Base-by-base conservation (phyloP, 2,113 vertebrate genomes). In the Ibidorhyncha struthersii region DNA sequence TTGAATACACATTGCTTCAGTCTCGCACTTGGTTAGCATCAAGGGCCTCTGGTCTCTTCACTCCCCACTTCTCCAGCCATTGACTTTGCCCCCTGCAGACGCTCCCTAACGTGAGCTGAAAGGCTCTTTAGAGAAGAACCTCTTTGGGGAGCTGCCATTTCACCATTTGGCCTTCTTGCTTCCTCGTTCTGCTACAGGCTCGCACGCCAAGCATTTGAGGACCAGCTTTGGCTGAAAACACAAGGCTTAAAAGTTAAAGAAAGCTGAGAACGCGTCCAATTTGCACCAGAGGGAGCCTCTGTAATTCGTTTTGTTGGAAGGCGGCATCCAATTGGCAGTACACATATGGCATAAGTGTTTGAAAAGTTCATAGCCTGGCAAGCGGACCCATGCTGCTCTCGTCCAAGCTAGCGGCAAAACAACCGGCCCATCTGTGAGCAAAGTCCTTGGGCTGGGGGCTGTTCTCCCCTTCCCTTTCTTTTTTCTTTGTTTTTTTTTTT, bases 301-400 rank as follows among this genome's bases (percentile, higher is more conserved):
- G 70, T 62, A 81, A 90, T 90, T 94, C 27, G 1, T 90, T 96
- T 69, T 86, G 80, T 86, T 91, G 89, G 90, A 88, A 77, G 90
- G 65, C 9, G 4, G 50, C 62, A 85, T 71, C 73, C 77, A 63
- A 61, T 90, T 82, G 40, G 69, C 53, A 55, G 45, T 19, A 34
- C 63, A 50, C 83, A 79, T 85, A 91, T 92, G 97, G 96, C 12
- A 2, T 17, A 72, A 94, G 58, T 29, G 58, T 78, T 89, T 23
- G 21, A 88, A 82, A 96, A 95, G 96, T 90, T 93, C 56, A 15
- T 77, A 94, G 86, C 58, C 93, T 96, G 93, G 92, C 96, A 97
- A 88, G 53, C 0, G 1, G 56, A 88, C 73, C 45, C 5, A 5
- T 1, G 0, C 12, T 0, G 1, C 27, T 84, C 82, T 74, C 1